A percentile compares a stretch with the other conserved stretches of the same genome.
phyloP scores from a whole-genome alignment of 2,888 invertebrate genomes.

The Drosophila peninsularis region DNA sequence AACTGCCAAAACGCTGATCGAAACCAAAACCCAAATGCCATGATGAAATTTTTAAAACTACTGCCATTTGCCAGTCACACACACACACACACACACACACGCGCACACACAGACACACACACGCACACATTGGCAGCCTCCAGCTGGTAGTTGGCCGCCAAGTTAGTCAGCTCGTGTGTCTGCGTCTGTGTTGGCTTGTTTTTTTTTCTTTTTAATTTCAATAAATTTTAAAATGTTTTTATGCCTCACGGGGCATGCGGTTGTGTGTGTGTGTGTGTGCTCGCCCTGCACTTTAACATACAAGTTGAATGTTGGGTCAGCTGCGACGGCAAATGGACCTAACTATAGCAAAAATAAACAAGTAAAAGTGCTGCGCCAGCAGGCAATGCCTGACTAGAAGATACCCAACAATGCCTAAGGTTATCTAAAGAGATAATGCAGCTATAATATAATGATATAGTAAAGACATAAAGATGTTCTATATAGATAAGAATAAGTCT shows the following conservation, averaged over 20 bases:
- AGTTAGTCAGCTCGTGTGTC: conserved; percentile 27
- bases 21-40: conserved; percentile 55
- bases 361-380: neutral
- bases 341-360: conserved; percentile 8
- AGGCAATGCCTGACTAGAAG: neutral
- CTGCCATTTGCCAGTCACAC: conserved; percentile 54
- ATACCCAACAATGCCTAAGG: neutral
- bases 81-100: conserved; percentile 19
- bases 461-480: too few species aligned
- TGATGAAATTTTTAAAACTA: conserved; percentile 57
- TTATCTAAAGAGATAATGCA: neutral
- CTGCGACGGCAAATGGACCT: conserved; percentile 17
- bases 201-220: conserved; percentile 34
- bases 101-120: conserved; percentile 11
- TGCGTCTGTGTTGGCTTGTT: conserved; percentile 4
- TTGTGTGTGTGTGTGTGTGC: conserved; percentile 3
- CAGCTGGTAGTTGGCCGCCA: conserved; percentile 24
- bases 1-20: conserved; percentile 58
- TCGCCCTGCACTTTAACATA: conserved; percentile 12
- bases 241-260: conserved; percentile 30
- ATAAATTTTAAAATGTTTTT: conserved; percentile 62
- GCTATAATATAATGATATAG: too few species aligned
- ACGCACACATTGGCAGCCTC: conserved; percentile 6
- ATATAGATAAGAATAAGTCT: too few species aligned
- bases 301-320: conserved; percentile 20